phyloP scores from a whole-genome alignment of 2,888 invertebrate genomes.

The Dolomedes plantarius region DNA sequence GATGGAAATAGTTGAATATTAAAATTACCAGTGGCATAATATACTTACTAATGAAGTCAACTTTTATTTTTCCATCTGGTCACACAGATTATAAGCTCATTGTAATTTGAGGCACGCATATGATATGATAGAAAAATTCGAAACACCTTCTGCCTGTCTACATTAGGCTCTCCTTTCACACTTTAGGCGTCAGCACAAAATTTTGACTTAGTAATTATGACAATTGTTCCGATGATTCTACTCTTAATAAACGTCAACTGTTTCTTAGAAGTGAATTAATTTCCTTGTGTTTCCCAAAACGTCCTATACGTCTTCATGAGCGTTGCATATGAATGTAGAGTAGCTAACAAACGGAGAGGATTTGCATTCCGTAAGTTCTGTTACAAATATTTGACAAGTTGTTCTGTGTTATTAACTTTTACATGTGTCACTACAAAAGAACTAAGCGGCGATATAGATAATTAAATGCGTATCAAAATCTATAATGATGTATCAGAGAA shows the following conservation, averaged over 20 bases:
- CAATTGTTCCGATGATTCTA: conserved; percentile 32
- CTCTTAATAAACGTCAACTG: conserved; percentile 38
- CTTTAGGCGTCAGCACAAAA: conserved; percentile 16
- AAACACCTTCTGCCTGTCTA: not conserved
- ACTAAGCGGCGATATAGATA: not conserved
- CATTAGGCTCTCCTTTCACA: not conserved
- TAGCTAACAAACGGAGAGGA: not conserved
- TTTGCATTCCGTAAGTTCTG: not conserved
- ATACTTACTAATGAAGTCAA: no score
- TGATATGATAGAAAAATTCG: not conserved
- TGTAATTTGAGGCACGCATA: no score
- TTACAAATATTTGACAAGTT: conserved; percentile 6
- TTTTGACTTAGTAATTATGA: conserved; percentile 33
- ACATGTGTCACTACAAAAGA: conserved; percentile 1
- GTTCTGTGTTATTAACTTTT: conserved; percentile 13
- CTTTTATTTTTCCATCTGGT: no score
- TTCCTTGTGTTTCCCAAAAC: conserved; percentile 20
- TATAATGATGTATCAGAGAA: no score
- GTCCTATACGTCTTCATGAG: not conserved
- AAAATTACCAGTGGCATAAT: no score
- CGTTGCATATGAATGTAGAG: not conserved
- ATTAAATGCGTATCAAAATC: not conserved
- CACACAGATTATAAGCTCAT: no score
- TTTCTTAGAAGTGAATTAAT: conserved; percentile 28
- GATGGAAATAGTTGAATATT: no score